phyloP scores from a whole-genome alignment of 2,888 invertebrate genomes.

The Limulus polyphemus region DNA sequence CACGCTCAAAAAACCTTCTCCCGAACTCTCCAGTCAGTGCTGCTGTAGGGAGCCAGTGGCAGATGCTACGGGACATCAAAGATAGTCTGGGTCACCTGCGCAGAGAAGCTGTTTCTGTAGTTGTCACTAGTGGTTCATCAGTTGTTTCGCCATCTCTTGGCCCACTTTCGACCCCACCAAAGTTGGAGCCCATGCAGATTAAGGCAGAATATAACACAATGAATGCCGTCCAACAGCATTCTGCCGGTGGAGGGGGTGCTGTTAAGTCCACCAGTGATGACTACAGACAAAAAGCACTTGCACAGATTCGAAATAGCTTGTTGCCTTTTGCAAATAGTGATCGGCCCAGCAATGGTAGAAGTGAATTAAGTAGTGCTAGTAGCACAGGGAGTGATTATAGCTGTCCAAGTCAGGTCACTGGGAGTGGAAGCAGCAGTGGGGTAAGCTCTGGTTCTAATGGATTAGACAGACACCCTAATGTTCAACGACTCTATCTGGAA shows the following conservation, averaged over 20 bases:
- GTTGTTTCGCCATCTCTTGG: not conserved
- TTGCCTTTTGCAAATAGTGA: slow-evolving; percentile 57
- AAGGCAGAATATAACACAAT: not conserved
- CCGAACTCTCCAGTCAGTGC: not conserved
- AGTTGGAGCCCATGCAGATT: not conserved
- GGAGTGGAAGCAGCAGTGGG: not conserved
- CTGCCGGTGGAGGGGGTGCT: slow-evolving; percentile 4
- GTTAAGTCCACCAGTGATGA: slow-evolving; percentile 32
- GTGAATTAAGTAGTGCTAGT: slow-evolving; percentile 23
- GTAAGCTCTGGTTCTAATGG: slow-evolving; percentile 13
- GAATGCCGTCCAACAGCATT: not conserved
- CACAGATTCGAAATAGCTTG: slow-evolving; percentile 69
- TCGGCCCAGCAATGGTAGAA: slow-evolving; percentile 19
- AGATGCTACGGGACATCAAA: slow-evolving; percentile 6
- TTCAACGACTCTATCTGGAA: slow-evolving; percentile 43
- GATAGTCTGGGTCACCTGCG: slow-evolving; percentile 1
- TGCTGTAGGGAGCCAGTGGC: not conserved
- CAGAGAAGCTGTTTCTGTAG: not conserved
- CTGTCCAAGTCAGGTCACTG: slow-evolving; percentile 11
- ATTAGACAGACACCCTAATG: slow-evolving; percentile 27
- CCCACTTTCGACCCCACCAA: not conserved
- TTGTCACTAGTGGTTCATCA: too few species aligned
- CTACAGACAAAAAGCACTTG: slow-evolving; percentile 75
- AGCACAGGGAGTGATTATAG: slow-evolving; percentile 23
- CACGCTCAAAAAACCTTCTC: not conserved